Conservation (phyloP, 1,140 invertebrate species). For the Holcopasites calliopsidis region DNA sequence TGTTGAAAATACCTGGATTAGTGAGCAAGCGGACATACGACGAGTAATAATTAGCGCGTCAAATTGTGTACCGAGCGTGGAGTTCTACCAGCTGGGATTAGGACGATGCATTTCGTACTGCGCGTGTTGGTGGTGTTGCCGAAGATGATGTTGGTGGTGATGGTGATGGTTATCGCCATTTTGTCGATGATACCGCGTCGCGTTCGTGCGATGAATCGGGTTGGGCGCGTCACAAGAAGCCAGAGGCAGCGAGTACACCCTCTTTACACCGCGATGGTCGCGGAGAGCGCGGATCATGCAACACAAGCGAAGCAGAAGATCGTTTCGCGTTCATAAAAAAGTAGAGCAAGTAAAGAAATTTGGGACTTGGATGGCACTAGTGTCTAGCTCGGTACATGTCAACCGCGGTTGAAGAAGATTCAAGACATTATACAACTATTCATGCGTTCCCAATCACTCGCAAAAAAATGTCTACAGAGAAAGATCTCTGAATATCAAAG, state of each 20-base stretch:
- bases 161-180: slow-evolving; percentile 75
- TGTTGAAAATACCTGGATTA: slow-evolving; percentile 66
- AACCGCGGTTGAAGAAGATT: neutral
- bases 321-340: slow-evolving; percentile 50
- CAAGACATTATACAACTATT: neutral
- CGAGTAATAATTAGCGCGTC: slow-evolving; percentile 53
- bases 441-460: slow-evolving; percentile 19
- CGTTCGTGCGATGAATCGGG: slow-evolving; percentile 77
- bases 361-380: slow-evolving; percentile 6
- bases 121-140: slow-evolving; percentile 74
- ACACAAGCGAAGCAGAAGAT: slow-evolving; percentile 78
- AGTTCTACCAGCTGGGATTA: slow-evolving; percentile 76
- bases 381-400: neutral
- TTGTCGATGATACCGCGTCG: slow-evolving; percentile 76
- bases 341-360: slow-evolving; percentile 14
- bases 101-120: slow-evolving; percentile 76
- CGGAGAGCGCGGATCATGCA: slow-evolving; percentile 75
- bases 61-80: slow-evolving; percentile 41
- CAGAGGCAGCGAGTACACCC: slow-evolving; percentile 81
- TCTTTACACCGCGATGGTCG: slow-evolving; percentile 71
- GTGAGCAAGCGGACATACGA: slow-evolving; percentile 51
- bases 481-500: too few relatives aligned
- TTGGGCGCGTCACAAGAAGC: slow-evolving; percentile 75
- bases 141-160: slow-evolving; percentile 59
- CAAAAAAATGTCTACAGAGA: slow-evolving; percentile 4